Conservation (phyloP, 2,113 vertebrate species). For the Hylia prasina region DNA sequence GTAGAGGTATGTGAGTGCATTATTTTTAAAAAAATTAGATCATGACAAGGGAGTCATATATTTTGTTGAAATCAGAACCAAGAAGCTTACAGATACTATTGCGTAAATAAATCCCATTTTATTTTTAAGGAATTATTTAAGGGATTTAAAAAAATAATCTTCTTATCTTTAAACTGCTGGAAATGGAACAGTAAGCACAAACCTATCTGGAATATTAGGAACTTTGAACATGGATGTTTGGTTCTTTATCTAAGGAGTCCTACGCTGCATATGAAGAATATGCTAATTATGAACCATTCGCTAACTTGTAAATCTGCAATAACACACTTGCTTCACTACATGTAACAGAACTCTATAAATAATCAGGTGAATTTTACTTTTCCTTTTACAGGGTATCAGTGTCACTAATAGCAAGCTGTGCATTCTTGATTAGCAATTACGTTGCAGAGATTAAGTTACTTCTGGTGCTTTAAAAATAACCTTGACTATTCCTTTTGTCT, state of each 20-base stretch:
- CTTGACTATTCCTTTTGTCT: background rate
- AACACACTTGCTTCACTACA: background rate
- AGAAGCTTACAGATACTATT: background rate
- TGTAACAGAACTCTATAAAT: constrained; percentile 22
- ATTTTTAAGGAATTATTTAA: background rate
- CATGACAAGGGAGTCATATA: background rate
- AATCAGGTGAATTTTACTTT: constrained; percentile 34
- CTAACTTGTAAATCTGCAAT: constrained; percentile 8
- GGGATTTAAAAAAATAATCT: background rate
- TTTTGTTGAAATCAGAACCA: background rate
- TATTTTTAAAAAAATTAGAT: background rate
- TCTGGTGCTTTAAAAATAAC: constrained; percentile 45
- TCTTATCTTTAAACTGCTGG: background rate
- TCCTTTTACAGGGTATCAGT: constrained; percentile 5
- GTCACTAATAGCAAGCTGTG: constrained; percentile 49
- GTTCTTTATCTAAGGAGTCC: background rate
- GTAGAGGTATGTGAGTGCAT: background rate
- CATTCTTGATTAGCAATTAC: background rate
- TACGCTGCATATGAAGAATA: background rate
- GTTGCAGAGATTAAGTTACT: constrained; percentile 11
- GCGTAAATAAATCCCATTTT: background rate
- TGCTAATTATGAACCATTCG: background rate
- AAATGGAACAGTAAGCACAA: background rate
- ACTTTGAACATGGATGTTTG: background rate
- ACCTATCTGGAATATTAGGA: background rate